Conservation (phyloP, 1,140 invertebrate genomes). For the Trigoniulus corallinus region DNA sequence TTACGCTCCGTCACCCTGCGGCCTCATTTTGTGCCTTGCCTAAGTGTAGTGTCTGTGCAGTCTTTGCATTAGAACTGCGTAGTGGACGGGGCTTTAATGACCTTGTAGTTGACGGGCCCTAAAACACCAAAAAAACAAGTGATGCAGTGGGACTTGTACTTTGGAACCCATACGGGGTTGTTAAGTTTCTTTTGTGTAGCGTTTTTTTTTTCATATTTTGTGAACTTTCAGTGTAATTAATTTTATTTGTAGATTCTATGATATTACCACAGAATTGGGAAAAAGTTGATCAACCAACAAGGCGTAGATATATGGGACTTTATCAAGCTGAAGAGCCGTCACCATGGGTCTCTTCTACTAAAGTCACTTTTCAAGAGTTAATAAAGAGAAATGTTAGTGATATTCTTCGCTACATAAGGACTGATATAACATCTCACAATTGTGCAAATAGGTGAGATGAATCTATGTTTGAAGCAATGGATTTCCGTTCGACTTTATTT, state of each 20-base stretch:
- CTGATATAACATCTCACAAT: background rate
- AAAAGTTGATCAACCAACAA: background rate
- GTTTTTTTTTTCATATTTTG: background rate
- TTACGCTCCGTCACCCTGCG: no score
- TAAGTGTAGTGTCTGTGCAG: no score
- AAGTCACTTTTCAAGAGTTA: background rate
- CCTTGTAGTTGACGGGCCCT: no score
- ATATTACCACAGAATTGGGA: slow-evolving; percentile 1
- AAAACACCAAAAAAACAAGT: no score
- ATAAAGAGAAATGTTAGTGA: background rate
- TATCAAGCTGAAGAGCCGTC: background rate
- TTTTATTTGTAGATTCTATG: background rate
- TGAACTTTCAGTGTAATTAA: background rate
- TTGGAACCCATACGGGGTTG: no score
- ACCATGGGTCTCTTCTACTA: background rate
- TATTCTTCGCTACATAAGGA: background rate
- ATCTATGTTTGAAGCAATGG: background rate
- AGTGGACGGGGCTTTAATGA: no score
- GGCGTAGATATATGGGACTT: background rate
- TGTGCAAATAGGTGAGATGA: background rate
- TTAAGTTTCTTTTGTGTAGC: no score
- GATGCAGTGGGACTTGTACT: no score
- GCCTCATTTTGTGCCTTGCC: no score
- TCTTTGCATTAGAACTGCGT: no score
- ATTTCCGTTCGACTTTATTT: background rate